Evolutionary conservation across 2,888 invertebrate species (phyloP).

Genomic region (Thysanoteuthis rhombus): DNA sequence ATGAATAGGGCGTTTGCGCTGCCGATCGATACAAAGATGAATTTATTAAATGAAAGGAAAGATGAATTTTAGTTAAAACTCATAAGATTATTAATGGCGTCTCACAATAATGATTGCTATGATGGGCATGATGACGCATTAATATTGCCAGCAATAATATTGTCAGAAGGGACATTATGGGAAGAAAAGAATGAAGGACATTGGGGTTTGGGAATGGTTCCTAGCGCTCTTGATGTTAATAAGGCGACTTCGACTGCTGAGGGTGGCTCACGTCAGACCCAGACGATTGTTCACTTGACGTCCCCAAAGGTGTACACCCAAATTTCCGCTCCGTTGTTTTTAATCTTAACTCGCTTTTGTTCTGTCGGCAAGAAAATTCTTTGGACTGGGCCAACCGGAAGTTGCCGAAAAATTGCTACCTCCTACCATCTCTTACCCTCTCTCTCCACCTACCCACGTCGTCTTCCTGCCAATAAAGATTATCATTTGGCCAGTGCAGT

Average conservation of each 20-base stretch:
- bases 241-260: not conserved
- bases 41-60: not conserved
- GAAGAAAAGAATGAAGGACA: not conserved
- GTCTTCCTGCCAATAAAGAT: slow-evolving; percentile 12
- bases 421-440: not conserved
- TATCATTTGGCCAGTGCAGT: not conserved
- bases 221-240: no score
- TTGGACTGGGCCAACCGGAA: not conserved
- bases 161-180: not conserved
- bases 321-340: not conserved
- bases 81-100: not conserved
- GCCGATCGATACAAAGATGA: not conserved
- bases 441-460: not conserved
- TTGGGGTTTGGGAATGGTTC: not conserved
- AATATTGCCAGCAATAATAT: not conserved
- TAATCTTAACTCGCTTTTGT: not conserved
- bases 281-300: not conserved
- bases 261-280: not conserved
- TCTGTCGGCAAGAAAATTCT: not conserved
- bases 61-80: not conserved
- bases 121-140: not conserved
- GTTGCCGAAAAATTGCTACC: not conserved
- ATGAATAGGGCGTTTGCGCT: no score
- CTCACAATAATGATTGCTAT: not conserved
- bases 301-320: not conserved